These are phyloP conservation scores for Ennomos erosarius DNA, from an alignment of 2,888 invertebrate species.

Conservation along the genomic window DNA sequence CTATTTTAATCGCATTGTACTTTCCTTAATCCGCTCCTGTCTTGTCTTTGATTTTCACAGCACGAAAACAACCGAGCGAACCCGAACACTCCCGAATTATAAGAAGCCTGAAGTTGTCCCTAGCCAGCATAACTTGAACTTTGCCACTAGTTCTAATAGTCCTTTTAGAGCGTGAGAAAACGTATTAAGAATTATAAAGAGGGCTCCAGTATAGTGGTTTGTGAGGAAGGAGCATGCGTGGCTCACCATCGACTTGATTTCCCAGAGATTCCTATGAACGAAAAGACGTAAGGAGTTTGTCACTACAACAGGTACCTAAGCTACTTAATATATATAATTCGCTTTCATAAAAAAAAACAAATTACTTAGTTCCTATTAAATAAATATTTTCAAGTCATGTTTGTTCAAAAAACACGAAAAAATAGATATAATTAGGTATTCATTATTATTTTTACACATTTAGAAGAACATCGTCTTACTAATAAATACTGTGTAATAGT, in stretches of 20 bases:
- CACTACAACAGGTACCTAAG: constrained; percentile 24
- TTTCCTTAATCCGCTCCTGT: constrained; percentile 6
- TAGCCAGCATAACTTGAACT: constrained; percentile 16
- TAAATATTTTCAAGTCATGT: too few relatives aligned
- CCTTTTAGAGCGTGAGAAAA: constrained; percentile 5
- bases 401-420: too few relatives aligned
- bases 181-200: not conserved
- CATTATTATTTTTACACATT: too few relatives aligned
- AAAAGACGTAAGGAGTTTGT: constrained; percentile 9
- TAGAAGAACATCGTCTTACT: too few relatives aligned
- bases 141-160: constrained; percentile 7
- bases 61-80: constrained; percentile 28
- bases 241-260: constrained; percentile 17
- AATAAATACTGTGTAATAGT: too few relatives aligned
- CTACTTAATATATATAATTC: too few relatives aligned
- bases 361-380: too few relatives aligned
- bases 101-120: constrained; percentile 22
- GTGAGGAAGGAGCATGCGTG: constrained; percentile 19
- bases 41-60: constrained; percentile 3
- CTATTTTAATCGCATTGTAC: too few relatives aligned
- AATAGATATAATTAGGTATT: too few relatives aligned
- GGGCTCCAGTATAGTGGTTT: constrained; percentile 14
- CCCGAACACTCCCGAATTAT: constrained; percentile 29
- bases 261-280: constrained; percentile 9
- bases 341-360: too few relatives aligned